Conservation (phyloP, 2,113 vertebrate genomes). For the Nestor notabilis region DNA sequence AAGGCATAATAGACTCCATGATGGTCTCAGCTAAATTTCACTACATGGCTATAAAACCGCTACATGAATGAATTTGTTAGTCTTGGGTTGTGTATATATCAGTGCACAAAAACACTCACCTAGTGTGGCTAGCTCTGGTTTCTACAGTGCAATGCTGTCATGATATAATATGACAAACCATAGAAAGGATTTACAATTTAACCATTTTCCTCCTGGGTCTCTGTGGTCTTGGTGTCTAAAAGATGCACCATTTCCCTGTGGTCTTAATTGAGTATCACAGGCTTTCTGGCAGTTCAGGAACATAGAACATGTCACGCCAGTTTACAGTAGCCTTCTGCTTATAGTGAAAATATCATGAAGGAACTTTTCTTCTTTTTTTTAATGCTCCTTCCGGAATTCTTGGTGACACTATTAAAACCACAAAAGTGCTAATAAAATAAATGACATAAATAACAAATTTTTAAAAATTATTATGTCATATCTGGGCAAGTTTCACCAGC, state of each 20-base stretch:
- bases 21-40: background rate
- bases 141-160: background rate
- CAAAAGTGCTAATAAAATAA: background rate
- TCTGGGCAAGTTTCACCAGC: background rate
- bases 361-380: background rate
- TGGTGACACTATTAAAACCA: background rate
- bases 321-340: background rate
- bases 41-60: background rate
- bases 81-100: background rate
- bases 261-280: background rate
- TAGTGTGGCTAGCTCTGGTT: background rate
- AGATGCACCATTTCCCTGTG: background rate
- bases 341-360: background rate
- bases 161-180: background rate
- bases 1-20: background rate
- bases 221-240: background rate
- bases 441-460: background rate
- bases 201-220: background rate
- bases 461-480: fast-evolving
- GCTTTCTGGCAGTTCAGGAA: background rate
- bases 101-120: background rate
- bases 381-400: background rate
- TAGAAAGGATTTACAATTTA: background rate
- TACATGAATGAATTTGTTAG: background rate
- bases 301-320: background rate